Percentiles rank a stretch among this genome's conserved stretches.
These are phyloP conservation scores for Rosalia funebris DNA, from an alignment of 2,888 invertebrate genomes.

Conservation along the genomic window DNA sequence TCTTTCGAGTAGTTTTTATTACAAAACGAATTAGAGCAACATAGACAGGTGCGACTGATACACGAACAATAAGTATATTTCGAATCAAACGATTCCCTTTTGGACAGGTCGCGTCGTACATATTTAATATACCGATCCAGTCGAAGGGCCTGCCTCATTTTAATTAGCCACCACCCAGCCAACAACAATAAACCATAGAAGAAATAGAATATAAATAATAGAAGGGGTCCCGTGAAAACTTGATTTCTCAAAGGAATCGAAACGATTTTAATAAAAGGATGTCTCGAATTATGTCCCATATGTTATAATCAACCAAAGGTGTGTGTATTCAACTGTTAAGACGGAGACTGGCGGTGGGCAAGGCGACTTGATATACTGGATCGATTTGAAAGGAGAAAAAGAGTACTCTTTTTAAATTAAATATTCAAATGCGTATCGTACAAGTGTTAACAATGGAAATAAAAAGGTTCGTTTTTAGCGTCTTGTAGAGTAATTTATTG, in stretches of 20 bases:
- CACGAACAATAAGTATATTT: background rate
- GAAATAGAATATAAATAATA: conserved; percentile 1
- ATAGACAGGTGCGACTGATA: too few species aligned
- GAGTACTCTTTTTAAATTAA: conserved; percentile 35
- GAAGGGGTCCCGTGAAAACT: conserved; percentile 9
- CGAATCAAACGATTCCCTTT: background rate
- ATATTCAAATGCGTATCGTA: conserved; percentile 40
- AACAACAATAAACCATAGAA: conserved; percentile 12
- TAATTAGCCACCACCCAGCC: conserved; percentile 15
- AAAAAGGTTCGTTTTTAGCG: conserved; percentile 3
- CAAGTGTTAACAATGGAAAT: conserved; percentile 35
- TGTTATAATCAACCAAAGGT: conserved; percentile 52
- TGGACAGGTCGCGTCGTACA: background rate
- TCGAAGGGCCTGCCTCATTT: conserved; percentile 6
- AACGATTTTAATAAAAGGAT: conserved; percentile 49
- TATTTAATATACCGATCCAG: background rate
- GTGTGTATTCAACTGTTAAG: conserved; percentile 24
- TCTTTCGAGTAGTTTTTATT: too few species aligned
- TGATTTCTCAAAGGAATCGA: conserved; percentile 25
- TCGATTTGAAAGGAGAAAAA: conserved; percentile 39
- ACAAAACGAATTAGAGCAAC: too few species aligned
- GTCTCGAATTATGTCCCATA: conserved; percentile 56
- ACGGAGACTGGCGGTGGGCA: conserved; percentile 11
- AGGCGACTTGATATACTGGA: conserved; percentile 36
- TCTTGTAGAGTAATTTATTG: conserved; percentile 7